These are phyloP conservation scores for Cheiracanthium punctorium DNA, from an alignment of 2,888 invertebrate species.

Conservation along the genomic window DNA sequence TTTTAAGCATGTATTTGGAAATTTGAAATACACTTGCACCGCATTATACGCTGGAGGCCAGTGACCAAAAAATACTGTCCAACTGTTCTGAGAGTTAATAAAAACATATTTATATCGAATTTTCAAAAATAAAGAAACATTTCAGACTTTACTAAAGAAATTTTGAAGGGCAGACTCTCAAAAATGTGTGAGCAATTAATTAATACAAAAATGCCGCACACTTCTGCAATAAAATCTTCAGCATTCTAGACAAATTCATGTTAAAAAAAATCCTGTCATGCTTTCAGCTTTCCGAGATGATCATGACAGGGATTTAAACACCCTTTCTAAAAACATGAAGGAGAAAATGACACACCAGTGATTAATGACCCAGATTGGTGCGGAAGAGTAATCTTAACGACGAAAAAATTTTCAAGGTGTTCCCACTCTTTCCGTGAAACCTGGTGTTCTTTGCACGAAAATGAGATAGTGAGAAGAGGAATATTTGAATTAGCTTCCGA, in stretches of 20 bases:
- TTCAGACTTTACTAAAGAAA: too few relatives aligned
- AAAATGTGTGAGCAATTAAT: too few relatives aligned
- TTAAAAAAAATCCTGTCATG: not conserved
- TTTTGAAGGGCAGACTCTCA: too few relatives aligned
- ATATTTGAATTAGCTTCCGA: not conserved
- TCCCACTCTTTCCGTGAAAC: not conserved
- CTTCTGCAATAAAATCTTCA: too few relatives aligned
- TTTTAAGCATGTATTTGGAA: too few relatives aligned
- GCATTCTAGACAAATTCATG: not conserved
- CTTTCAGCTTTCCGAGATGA: not conserved
- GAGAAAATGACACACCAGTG: not conserved
- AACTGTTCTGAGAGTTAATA: too few relatives aligned
- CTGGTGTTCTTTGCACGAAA: not conserved
- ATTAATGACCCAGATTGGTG: not conserved
- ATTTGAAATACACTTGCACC: too few relatives aligned
- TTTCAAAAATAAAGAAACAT: too few relatives aligned
- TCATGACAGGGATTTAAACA: not conserved
- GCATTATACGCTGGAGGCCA: too few relatives aligned
- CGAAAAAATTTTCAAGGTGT: not conserved
- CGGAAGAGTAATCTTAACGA: not conserved
- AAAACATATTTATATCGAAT: too few relatives aligned
- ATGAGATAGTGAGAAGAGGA: not conserved
- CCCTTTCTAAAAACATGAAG: not conserved
- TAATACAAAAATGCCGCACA: too few relatives aligned
- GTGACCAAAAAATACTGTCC: too few relatives aligned